Evolutionary conservation across 2,888 invertebrate genomes (phyloP).

Genomic region (Sminthurinus aureus): DNA sequence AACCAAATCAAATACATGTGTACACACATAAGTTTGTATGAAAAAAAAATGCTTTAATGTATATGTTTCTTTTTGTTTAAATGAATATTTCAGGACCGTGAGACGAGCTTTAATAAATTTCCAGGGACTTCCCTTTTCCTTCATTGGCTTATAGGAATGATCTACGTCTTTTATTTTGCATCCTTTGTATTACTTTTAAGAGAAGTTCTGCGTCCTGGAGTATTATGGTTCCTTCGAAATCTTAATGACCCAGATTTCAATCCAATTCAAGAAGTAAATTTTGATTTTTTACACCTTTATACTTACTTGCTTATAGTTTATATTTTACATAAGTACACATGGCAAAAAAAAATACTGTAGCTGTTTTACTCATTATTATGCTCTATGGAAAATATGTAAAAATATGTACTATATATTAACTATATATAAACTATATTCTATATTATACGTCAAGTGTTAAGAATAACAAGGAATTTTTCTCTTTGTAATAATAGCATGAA

Average conservation of each 20-base stretch:
- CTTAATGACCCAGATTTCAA: slow-evolving; percentile 99
- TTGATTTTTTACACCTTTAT: background rate
- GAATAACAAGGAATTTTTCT: background rate
- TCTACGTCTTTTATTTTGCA: slow-evolving; percentile 98
- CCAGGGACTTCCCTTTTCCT: slow-evolving; percentile 98
- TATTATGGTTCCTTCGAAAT: slow-evolving; percentile 97
- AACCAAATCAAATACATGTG: too few species aligned
- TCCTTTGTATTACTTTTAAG: slow-evolving; percentile 91
- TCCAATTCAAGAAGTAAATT: slow-evolving; percentile 83
- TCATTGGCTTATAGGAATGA: slow-evolving; percentile 99
- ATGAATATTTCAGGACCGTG: slow-evolving; percentile 68
- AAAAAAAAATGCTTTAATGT: background rate
- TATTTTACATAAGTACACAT: slow-evolving; percentile 6
- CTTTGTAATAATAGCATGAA: too few species aligned
- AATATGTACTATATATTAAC: too few species aligned
- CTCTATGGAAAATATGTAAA: too few species aligned
- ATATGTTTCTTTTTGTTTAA: background rate
- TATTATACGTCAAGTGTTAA: background rate
- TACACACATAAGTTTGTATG: too few species aligned
- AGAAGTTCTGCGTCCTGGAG: slow-evolving; percentile 95
- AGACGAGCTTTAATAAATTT: slow-evolving; percentile 85
- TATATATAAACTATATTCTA: background rate
- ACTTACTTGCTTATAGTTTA: background rate
- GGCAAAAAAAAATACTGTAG: background rate
- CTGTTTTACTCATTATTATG: too few species aligned